These are phyloP conservation scores for Lepidostoma basale DNA, from an alignment of 1,140 invertebrate genomes.

Conservation along the genomic window DNA sequence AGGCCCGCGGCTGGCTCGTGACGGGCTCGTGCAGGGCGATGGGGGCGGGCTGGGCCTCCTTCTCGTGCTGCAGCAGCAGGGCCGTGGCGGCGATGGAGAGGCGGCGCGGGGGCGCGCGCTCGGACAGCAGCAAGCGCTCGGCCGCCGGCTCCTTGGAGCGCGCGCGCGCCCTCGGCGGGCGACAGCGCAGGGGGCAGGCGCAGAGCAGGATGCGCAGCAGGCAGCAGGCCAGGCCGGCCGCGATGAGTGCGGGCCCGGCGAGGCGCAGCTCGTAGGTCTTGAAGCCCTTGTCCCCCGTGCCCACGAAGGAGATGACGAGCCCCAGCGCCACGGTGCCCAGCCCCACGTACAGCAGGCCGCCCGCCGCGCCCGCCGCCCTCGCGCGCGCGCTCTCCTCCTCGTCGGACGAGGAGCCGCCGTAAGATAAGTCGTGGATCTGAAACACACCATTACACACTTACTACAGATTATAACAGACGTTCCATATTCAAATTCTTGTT, in stretches of 20 bases:
- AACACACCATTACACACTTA: too few species aligned
- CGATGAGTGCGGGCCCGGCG: constrained; percentile 78
- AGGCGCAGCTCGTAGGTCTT: constrained; percentile 82
- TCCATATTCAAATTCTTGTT: too few species aligned
- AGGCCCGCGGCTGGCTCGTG: neutral
- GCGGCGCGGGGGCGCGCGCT: constrained; percentile 50
- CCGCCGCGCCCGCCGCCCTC: constrained; percentile 57
- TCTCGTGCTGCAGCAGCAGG: constrained; percentile 37
- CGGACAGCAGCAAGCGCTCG: constrained; percentile 52
- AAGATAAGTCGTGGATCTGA: constrained; percentile 77
- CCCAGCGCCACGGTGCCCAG: constrained; percentile 81
- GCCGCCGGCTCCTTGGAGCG: constrained; percentile 40
- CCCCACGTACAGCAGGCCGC: constrained; percentile 80
- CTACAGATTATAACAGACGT: too few species aligned
- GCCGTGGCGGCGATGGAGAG: constrained; percentile 39
- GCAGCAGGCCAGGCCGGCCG: constrained; percentile 64
- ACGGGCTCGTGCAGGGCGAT: constrained; percentile 31
- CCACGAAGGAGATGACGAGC: constrained; percentile 85
- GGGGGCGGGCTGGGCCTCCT: constrained; percentile 48
- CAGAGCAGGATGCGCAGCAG: constrained; percentile 65
- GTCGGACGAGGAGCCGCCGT: constrained; percentile 70
- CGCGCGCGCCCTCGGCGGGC: constrained; percentile 34
- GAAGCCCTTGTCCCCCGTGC: constrained; percentile 88
- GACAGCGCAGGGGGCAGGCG: constrained; percentile 55
- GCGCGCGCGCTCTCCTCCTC: constrained; percentile 62